A percentile compares a stretch with the other conserved stretches of the same genome.
Evolutionary conservation across 2,113 vertebrate species (phyloP).

Genomic region (Crotalus tigris): DNA sequence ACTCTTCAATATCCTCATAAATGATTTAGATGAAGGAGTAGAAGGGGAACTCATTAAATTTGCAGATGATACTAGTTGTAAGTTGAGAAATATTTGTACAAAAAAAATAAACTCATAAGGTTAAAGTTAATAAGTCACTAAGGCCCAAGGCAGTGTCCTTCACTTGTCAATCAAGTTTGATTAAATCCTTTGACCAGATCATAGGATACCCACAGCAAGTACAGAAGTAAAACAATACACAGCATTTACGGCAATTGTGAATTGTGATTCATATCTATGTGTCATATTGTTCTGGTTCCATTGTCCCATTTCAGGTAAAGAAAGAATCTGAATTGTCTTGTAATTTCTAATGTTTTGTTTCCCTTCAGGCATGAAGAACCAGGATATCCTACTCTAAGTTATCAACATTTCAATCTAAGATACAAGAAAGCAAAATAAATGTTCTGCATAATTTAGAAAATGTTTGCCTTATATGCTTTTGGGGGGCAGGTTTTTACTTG

Average conservation of each 20-base stretch:
- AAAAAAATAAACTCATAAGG: neutral
- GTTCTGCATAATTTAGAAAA: neutral
- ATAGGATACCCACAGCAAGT: neutral
- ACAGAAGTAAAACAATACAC: neutral
- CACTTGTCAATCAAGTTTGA: neutral
- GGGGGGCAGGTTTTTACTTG: neutral
- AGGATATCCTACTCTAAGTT: constrained; percentile 12
- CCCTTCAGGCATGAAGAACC: constrained; percentile 16
- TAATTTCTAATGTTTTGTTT: constrained; percentile 32
- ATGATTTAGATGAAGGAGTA: too few relatives aligned
- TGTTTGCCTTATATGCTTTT: neutral
- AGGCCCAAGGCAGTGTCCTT: neutral
- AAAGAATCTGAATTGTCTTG: constrained; percentile 40
- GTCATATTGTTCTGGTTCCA: constrained; percentile 19
- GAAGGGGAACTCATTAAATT: too few relatives aligned
- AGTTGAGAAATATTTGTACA: neutral
- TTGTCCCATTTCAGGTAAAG: constrained; percentile 29
- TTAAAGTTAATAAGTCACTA: neutral
- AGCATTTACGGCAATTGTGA: neutral
- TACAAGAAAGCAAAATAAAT: constrained; percentile 30
- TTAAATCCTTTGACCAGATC: constrained; percentile 16
- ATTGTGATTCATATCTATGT: constrained; percentile 10
- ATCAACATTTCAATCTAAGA: constrained; percentile 35
- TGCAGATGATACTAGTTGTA: neutral
- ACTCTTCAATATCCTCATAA: too few relatives aligned